Base-by-base conservation (phyloP, 2,888 invertebrate genomes). In the Anticlea derivata region DNA sequence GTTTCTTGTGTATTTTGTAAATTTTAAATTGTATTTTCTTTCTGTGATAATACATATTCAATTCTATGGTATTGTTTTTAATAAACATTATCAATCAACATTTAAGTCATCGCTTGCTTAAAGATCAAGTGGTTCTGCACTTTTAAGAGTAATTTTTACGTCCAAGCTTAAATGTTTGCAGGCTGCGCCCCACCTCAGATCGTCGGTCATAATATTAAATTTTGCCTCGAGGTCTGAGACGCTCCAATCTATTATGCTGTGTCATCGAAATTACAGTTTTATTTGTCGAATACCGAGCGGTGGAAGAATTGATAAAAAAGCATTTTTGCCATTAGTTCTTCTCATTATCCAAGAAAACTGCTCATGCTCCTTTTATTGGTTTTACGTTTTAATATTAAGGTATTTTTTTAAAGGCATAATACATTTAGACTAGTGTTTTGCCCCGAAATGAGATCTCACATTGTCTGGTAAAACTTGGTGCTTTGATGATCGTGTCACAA, bases 171-270 rank as follows among this genome's bases (percentile, higher is more conserved):
- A 10, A 40, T 30, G 4, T 8, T 40, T 17, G n/a, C 7, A 11
- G 8, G 46, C 23, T 30, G 58, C 49, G 2, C 38, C 57, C 63
- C 63, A 65, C 67, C 68, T 65, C 49, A 59, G 73, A 77, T 76
- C 73, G 74, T 65, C 68, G 77, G 75, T 79, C 74, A 80, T 79
- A 73, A 84, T 86, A 86, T 87, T 83, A 85, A 80, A 83, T 84
- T 86, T 80, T 75, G 61, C 79, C 77, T 63, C 71, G 67, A 74
- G 64, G 64, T 77, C 75, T 73, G 72, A 78, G 81, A 74, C 80
- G 67, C 70, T 75, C 67, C 80, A 75, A 86, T 86, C 82, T 73
- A 83, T 86, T 84, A 83, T 68, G 60, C 65, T 68, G 64, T 70
- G 79, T 75, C 80, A 77, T 79, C 68, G 71, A 80, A 83, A 83